Evolutionary conservation across 2,888 invertebrate species (phyloP).

Genomic region (Cistogaster globosa): DNA sequence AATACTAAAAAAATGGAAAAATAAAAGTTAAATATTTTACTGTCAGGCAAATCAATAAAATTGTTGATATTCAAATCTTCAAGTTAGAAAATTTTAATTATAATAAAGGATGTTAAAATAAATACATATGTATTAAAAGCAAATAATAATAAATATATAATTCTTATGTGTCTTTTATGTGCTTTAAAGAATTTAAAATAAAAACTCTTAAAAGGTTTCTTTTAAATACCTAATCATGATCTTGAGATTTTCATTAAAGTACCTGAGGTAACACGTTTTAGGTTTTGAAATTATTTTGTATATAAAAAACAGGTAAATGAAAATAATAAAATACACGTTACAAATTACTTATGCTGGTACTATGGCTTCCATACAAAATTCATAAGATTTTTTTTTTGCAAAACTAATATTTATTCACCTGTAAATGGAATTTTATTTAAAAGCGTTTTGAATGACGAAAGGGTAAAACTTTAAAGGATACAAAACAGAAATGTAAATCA

Average conservation of each 20-base stretch:
- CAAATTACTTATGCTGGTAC: background rate
- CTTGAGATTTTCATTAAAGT: constrained; percentile 16
- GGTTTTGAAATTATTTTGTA: background rate
- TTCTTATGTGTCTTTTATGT: background rate
- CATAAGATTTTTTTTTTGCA: constrained; percentile 8
- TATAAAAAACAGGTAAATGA: too few relatives aligned
- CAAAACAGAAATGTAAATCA: background rate
- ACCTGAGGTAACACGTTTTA: background rate
- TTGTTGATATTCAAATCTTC: too few relatives aligned
- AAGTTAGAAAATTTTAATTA: too few relatives aligned
- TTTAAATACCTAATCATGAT: background rate
- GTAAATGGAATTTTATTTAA: constrained; percentile 44
- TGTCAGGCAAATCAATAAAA: too few relatives aligned
- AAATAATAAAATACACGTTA: background rate
- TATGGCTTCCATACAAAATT: constrained; percentile 18
- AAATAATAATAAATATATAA: background rate
- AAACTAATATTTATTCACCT: constrained; percentile 46
- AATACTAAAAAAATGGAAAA: too few relatives aligned
- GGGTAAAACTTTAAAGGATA: background rate
- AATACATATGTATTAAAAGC: too few relatives aligned
- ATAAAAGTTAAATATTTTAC: too few relatives aligned
- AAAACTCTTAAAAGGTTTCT: background rate
- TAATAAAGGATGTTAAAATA: too few relatives aligned
- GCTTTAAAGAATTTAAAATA: background rate
- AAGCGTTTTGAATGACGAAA: constrained; percentile 21